Base-by-base conservation (phyloP, 2,113 vertebrate genomes). In the Triplophysa dalaica region DNA sequence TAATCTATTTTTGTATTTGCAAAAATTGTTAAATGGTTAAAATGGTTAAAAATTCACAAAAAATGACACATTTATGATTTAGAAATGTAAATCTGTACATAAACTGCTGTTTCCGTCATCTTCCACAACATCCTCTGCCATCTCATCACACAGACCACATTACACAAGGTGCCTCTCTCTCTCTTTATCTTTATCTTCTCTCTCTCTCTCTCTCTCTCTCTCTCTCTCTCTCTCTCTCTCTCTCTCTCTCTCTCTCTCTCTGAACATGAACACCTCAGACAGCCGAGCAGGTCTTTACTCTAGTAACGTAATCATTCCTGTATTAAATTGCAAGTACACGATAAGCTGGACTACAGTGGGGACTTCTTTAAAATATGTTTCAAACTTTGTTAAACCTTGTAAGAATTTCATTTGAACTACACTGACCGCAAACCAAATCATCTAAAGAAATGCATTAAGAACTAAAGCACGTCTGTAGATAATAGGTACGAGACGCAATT, bases 331-430 rank as follows among this genome's bases (percentile, higher is more conserved):
- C 26, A 63, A 48, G 41, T 63, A 63, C 73, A 63, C 24, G 41
- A 75, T 19, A 48, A 63, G 58, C 6, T 10, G 26, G 38, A 62
- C 63, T 63, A 21, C 73, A 75, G 41, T 17, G 2, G 73, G 73
- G 58, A 63, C 60, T 29, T 50, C 38, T 16, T 62, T 63, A 62
- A 63, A 63, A 41, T 75, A 19, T 61, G 58, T 29, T 65, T 21
- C 8, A 29, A 78, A 78, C 14, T 24, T 62, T n/a, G 14, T 80
- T 80, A 70, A 54, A 50, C 65, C 78, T n/a, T 26, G 67, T 77
- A 70, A 9, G 60, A 48, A 56, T 64, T 62, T 66, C 12, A 67
- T 61, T 67, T 21, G 0, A 16, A 13, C 54, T 43, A 33, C 43
- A 63, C 48, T 29, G 33, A 67, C 10, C 3, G 11, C 74, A 14